Evolutionary conservation across 1,140 invertebrate species (phyloP).

Genomic region (Bombyx mandarina): DNA sequence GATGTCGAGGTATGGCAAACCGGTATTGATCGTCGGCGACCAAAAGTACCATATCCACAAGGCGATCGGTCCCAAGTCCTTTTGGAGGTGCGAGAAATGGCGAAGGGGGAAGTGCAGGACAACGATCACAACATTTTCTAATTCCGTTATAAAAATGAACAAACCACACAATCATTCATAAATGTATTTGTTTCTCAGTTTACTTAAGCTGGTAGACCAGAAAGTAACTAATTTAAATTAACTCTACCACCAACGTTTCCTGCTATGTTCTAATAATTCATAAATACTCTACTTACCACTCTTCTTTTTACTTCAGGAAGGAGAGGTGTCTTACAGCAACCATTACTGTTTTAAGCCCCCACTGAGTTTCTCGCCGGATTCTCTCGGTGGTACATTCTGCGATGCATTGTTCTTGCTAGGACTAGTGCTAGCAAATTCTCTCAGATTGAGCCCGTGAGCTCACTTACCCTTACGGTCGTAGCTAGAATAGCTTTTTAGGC

Average conservation of each 20-base stretch:
- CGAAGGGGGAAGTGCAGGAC: constrained; percentile 13
- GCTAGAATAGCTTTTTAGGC: too few species aligned
- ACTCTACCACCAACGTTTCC: background rate
- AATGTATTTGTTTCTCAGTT: background rate
- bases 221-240: background rate
- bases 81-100: constrained; percentile 24
- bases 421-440: too few species aligned
- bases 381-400: too few species aligned
- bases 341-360: too few species aligned
- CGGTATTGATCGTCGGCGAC: constrained; percentile 10
- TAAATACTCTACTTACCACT: too few species aligned
- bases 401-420: too few species aligned
- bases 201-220: too few species aligned
- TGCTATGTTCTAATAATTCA: background rate
- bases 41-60: constrained; percentile 10
- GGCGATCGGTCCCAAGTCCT: constrained; percentile 9
- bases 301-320: too few species aligned
- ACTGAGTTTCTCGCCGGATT: too few species aligned
- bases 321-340: too few species aligned
- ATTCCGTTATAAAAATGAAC: constrained; percentile 8
- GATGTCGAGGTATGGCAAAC: constrained; percentile 9
- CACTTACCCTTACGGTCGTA: too few species aligned
- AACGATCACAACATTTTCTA: constrained; percentile 10
- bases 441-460: too few species aligned
- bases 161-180: constrained; percentile 19